Conservation (phyloP, 2,797 vertebrate species). For the Mormyrops boulengeri region DNA sequence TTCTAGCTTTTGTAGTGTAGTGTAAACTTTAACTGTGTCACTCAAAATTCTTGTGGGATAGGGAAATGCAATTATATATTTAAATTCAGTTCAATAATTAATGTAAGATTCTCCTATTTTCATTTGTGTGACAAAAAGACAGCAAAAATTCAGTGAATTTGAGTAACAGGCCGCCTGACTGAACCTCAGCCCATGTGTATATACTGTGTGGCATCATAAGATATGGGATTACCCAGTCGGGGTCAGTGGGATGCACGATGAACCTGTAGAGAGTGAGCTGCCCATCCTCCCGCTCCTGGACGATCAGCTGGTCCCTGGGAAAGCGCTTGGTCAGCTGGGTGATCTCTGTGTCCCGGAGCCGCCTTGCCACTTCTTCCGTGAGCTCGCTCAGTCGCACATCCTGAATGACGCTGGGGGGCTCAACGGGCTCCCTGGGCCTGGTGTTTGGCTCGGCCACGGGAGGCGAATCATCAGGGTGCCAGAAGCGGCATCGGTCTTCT, state of each 20-base stretch:
- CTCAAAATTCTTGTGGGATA: background rate
- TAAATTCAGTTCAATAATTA: background rate
- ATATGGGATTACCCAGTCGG: slow-evolving; percentile 65
- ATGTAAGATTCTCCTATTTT: background rate
- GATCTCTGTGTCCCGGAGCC: slow-evolving; percentile 66
- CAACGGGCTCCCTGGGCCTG: slow-evolving; percentile 24
- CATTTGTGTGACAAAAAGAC: background rate
- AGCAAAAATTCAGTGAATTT: background rate
- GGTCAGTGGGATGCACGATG: slow-evolving; percentile 63
- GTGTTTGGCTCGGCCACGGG: slow-evolving; percentile 20
- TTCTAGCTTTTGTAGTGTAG: background rate
- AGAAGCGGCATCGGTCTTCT: slow-evolving; percentile 70
- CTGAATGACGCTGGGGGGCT: slow-evolving; percentile 32
- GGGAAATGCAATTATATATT: background rate
- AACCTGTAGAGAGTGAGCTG: slow-evolving; percentile 65
- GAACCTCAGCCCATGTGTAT: background rate
- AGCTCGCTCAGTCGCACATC: slow-evolving; percentile 60
- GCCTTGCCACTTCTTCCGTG: slow-evolving; percentile 51
- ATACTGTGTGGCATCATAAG: background rate
- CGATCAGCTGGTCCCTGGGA: slow-evolving; percentile 65
- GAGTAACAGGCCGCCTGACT: background rate
- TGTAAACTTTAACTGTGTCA: background rate
- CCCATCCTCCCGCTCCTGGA: slow-evolving; percentile 68
- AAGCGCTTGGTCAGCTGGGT: slow-evolving; percentile 66
- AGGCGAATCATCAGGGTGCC: slow-evolving; percentile 58